Base-by-base conservation (phyloP, 1,140 invertebrate species). In the Bursaphelenchus mucronatus region DNA sequence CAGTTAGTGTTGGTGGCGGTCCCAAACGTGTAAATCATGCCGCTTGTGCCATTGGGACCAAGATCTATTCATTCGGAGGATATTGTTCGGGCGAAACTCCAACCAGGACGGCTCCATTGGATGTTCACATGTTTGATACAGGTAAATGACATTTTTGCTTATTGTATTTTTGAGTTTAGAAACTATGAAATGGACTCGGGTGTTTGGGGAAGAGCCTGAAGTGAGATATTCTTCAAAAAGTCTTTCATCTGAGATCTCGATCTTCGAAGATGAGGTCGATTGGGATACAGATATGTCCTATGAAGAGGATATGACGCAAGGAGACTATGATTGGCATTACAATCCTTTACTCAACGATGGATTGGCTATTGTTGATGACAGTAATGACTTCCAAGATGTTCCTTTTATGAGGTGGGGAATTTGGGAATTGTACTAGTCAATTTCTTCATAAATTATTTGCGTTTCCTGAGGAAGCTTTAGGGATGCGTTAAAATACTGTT, bases 31-130 rank as follows among this genome's bases (percentile, higher is more conserved):
- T 94, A 0, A 94, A 94, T 82, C 91, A 94, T 86, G 91, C 91
- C 10, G 90, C 90, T n/a, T 90, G 90, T 44, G 85, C 87, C 57
- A 87, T 93, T 47, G 87, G 86, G 15, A 86, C 89, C 64, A 87
- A 87, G 73, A 90, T 94, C 57, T 94, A 88, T 79, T 90, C 89
- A 0, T 94, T 94, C 83, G 92, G 91, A 21, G 92, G 91, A 17
- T 94, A 90, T 78, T 91, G 88, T 76, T 89, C 89, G 3, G 87
- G 86, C 19, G 88, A 90, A 75, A 43, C 45, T 1, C 41, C 15
- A 5, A 17, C 57, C 15, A 59, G 11, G 11, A 13, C 13, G 11
- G 13, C 57, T 45, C 67, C 67, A 30, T 87, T 90, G 76, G 91
- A 93, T 82, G 87, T 93, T 3, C 89, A 92, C 82, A 86, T 90